Base-by-base conservation (phyloP, 2,113 vertebrate species). In the Uria lomvia region DNA sequence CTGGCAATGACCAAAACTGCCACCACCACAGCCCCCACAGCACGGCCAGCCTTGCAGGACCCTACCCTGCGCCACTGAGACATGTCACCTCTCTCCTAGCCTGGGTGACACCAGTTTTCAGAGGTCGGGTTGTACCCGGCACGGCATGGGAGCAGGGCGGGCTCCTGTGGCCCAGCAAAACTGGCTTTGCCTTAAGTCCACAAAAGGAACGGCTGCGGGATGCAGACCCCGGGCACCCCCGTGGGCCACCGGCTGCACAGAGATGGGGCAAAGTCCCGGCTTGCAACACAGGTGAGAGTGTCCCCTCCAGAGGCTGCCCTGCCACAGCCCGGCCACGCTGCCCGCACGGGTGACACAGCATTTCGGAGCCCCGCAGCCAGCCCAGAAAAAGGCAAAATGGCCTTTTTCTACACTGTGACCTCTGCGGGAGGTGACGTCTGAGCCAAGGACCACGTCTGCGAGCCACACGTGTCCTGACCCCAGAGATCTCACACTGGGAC, bases 1-100 rank as follows among this genome's bases (percentile, higher is more conserved):
- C 76, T 50, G 34, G 12, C 66, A n/a, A 2, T 3, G 38, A 11
- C 68, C 59, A 62, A 21, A 58, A 5, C 24, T 20, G 26, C 21
- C 56, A 2, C 24, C 11, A 1, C 8, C 43, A 21, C 22, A 10
- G 32, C 26, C 26, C 55, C 26, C 36, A 11, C n/a, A 55, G 56
- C 1, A 0, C 0, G 8, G 20, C 26, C n/a, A 60, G 49, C 65
- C 75, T 11, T 2, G 18, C 59, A n/a, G 45, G 22, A 71, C 32
- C 9, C 4, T 19, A 4, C 23, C 23, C 49, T 21, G 12, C 19
- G 19, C 60, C 80, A n/a, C 56, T 0, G 0, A 62, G 47, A 15
- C 13, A 2, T 0, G 0, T 58, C 47, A 9, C n/a, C 34, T 68
- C 62, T 30, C 68, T 50, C 42, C 58, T 21, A 43, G 40, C 38